Evolutionary conservation across 2,888 invertebrate genomes (phyloP), one percentile per base, ranked within the genome.

Genomic region (Endomychus coccineus): DNA sequence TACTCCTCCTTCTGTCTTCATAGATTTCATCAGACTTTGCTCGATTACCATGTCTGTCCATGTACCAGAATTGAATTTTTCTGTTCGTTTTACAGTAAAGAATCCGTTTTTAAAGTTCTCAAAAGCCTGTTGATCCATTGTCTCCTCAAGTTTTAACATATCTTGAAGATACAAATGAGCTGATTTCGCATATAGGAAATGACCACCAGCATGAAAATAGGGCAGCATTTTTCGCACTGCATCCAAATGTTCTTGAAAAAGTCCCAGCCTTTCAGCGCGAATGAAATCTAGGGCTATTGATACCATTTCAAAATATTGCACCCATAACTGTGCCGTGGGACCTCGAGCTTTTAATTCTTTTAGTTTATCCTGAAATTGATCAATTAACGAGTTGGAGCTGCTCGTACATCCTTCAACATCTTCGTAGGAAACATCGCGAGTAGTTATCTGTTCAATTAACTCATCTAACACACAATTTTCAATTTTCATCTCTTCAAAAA

Each of bases 201-300:
- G 53, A 23, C 53, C 52, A 16, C 41, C 42, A 7, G 52, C 42
- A 32, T 52, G 51, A 33, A 56, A 58, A 46, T 55, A 62, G 49
- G 61, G 60, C 36, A 52, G 42, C 59, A 63, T 62, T 56, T 55
- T 46, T 54, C 54, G 45, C 12, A 61, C 46, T 38, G 50, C 28
- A 27, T 54, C 50, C 25, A 61, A 59, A 56, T 63, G 61, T 41
- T 49, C 52, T 53, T 57, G 24, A 56, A 60, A 64, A 54, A 62
- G 56, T 21, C 59, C 58, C 55, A 54, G 54, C 44, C 61, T 53
- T 42, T 64, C 61, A 52, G 62, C 61, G 52, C 53, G 51, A 43
- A 62, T 23, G 42, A 61, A 61, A 12, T 62, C 50, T 40, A 61
- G 58, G n/a, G 49, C 52, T 51, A 63, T 45, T 1, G 56, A 52